These are phyloP conservation scores for Muscicapa adusta DNA, from an alignment of 2,113 vertebrate species.

Conservation along the genomic window DNA sequence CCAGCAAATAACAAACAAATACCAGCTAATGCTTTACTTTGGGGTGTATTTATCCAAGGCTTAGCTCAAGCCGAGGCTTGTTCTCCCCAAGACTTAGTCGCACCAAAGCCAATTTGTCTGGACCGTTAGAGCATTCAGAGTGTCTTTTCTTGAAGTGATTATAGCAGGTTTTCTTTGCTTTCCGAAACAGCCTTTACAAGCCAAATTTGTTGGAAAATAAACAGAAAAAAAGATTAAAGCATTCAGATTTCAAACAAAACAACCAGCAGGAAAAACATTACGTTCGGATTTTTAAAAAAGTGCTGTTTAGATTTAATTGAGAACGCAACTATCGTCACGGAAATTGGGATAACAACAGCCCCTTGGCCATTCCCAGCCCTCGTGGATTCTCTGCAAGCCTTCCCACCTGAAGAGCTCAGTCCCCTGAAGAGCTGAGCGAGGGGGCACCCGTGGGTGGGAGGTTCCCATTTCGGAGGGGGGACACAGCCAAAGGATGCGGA, in stretches of 20 bases:
- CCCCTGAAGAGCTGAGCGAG: background rate
- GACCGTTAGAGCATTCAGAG: background rate
- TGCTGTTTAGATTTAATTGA: background rate
- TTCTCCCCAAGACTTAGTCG: background rate
- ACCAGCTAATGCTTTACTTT: background rate
- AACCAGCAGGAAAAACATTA: background rate
- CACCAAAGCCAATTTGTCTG: background rate
- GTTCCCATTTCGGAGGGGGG: background rate
- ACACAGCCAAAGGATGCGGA: rapidly evolving
- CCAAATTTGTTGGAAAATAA: background rate
- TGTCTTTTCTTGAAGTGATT: background rate
- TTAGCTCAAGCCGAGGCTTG: background rate
- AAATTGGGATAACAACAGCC: background rate
- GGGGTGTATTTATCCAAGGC: background rate
- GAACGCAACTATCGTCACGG: background rate
- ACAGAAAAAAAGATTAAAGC: background rate
- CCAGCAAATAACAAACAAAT: background rate
- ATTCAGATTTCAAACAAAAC: background rate
- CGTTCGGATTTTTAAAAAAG: background rate
- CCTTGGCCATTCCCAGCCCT: background rate
- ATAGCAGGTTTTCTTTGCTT: background rate
- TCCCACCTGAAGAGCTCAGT: too few species aligned
- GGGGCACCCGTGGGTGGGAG: rapidly evolving
- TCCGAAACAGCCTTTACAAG: background rate
- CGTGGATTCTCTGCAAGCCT: rapidly evolving